phyloP scores from a whole-genome alignment of 2,797 vertebrate species.

The Ambastaia sidthimunki region DNA sequence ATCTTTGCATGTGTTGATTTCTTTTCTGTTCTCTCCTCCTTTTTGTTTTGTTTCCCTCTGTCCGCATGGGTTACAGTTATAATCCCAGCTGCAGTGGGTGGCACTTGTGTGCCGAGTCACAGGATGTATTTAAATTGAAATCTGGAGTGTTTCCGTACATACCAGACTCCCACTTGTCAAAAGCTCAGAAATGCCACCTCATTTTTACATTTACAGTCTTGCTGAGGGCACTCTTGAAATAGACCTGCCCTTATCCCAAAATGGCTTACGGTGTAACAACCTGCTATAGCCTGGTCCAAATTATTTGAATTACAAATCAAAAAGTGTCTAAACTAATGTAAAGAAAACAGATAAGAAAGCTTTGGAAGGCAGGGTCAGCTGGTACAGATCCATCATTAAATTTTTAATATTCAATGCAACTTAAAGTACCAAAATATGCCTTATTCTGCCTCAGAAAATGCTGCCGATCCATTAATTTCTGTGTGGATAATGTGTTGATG shows the following conservation, averaged over 20 bases:
- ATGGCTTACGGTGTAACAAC: neutral
- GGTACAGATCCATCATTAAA: too few species aligned
- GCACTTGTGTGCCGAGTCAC: constrained; percentile 38
- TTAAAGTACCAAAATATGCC: too few species aligned
- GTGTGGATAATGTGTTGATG: too few species aligned
- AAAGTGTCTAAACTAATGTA: neutral
- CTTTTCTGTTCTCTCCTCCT: neutral
- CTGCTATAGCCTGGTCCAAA: neutral
- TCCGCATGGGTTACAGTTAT: constrained; percentile 41
- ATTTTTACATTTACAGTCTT: constrained; percentile 18
- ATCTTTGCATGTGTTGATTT: constrained; percentile 19
- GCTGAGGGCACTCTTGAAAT: constrained; percentile 20
- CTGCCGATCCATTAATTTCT: too few species aligned
- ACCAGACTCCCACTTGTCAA: constrained; percentile 43
- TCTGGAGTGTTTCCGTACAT: constrained; percentile 30
- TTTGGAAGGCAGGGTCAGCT: neutral
- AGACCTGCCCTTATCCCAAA: neutral
- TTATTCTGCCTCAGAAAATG: too few species aligned
- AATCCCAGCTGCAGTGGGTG: constrained; percentile 56
- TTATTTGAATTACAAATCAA: neutral
- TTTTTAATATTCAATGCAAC: too few species aligned
- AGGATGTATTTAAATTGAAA: constrained; percentile 46
- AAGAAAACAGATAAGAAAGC: neutral
- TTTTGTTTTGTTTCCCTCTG: neutral
- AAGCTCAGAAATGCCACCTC: constrained; percentile 25